Conservation (phyloP, 2,888 invertebrate genomes). For the Aproaerema taeniolella region DNA sequence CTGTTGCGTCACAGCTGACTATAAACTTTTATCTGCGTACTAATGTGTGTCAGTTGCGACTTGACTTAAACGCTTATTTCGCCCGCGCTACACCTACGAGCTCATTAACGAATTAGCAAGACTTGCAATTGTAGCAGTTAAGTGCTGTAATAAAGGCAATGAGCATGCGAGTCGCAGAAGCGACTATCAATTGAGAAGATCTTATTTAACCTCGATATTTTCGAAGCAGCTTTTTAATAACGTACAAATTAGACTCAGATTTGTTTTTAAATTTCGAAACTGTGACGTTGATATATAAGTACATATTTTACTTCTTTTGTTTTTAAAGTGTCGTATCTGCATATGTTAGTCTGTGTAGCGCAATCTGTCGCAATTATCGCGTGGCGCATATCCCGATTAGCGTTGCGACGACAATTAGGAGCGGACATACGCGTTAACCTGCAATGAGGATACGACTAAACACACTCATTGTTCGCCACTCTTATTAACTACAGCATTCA, state of each 20-base stretch:
- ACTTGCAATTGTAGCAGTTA: conserved; percentile 65
- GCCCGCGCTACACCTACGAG: conserved; percentile 75
- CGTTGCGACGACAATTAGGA: conserved; percentile 71
- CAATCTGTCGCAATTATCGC: conserved; percentile 73
- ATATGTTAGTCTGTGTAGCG: conserved; percentile 23
- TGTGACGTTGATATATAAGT: too few species aligned
- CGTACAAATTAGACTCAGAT: too few species aligned
- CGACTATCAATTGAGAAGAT: conserved; percentile 24
- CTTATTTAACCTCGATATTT: too few species aligned
- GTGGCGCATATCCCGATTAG: conserved; percentile 75
- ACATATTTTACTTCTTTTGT: background rate
- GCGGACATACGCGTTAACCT: conserved; percentile 72
- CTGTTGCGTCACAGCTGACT: conserved; percentile 36
- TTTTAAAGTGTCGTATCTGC: conserved; percentile 25
- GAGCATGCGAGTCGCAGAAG: conserved; percentile 40
- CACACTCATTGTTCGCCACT: conserved; percentile 61
- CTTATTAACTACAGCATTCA: conserved; percentile 18
- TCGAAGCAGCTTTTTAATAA: too few species aligned
- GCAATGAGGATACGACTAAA: conserved; percentile 75
- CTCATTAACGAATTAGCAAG: conserved; percentile 74
- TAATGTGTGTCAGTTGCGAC: conserved; percentile 53
- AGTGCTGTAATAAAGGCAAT: conserved; percentile 59
- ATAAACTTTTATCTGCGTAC: conserved; percentile 43
- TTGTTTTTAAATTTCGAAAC: too few species aligned
- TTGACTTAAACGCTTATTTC: conserved; percentile 60